phyloP scores from a whole-genome alignment of 2,888 invertebrate genomes.

The Siphlonurus alternatus region DNA sequence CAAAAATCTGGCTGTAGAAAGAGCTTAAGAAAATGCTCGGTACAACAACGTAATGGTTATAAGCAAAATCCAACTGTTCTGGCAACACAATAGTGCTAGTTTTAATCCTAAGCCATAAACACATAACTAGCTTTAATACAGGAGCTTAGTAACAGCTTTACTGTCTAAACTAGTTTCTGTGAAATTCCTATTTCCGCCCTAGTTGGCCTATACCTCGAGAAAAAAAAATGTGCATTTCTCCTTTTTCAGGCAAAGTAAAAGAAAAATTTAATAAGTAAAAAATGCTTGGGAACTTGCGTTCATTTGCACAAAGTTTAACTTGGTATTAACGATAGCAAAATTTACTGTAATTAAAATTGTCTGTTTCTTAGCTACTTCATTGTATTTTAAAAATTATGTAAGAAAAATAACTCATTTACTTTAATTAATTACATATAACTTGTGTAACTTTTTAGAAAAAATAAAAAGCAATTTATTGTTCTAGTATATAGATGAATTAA shows the following conservation, averaged over 20 bases:
- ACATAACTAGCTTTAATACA: not conserved
- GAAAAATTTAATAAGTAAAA: not conserved
- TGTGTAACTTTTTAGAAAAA: too few relatives aligned
- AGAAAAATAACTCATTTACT: too few relatives aligned
- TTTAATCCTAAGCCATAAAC: not conserved
- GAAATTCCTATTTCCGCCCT: too few relatives aligned
- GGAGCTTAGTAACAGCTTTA: not conserved
- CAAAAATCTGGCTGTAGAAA: not conserved
- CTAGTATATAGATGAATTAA: not conserved
- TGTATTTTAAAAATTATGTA: too few relatives aligned
- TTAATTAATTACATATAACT: too few relatives aligned
- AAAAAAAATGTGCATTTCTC: not conserved
- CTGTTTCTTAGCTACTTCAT: too few relatives aligned
- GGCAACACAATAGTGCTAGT: not conserved
- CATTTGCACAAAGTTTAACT: not conserved
- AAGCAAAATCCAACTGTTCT: not conserved
- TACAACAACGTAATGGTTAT: not conserved
- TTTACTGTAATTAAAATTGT: too few relatives aligned
- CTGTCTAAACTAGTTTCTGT: not conserved
- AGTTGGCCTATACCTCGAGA: not conserved
- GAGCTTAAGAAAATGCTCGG: not conserved
- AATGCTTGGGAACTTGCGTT: not conserved
- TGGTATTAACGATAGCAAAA: too few relatives aligned
- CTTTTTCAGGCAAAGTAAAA: not conserved
- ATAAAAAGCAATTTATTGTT: not conserved